phyloP scores from a whole-genome alignment of 1,140 invertebrate species.

The Pachyrhynchus sulphureomaculatus region DNA sequence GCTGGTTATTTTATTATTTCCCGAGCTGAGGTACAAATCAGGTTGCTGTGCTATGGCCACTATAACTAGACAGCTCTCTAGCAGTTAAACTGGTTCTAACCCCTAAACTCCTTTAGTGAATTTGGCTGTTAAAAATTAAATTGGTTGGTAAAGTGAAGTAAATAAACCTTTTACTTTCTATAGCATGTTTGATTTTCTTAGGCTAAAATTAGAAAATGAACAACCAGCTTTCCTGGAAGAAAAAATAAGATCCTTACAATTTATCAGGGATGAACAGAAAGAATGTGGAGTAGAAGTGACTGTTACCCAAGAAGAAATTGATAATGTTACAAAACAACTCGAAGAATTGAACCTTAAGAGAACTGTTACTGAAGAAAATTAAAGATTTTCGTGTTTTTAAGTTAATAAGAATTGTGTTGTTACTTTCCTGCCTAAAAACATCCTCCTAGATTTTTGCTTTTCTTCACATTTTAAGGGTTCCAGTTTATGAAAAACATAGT shows the following conservation, averaged over 20 bases:
- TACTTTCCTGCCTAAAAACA: neutral
- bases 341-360: slow-evolving; percentile 50
- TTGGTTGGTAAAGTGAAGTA: too few relatives aligned
- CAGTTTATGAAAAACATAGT: too few relatives aligned
- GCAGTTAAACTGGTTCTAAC: too few relatives aligned
- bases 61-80: too few relatives aligned
- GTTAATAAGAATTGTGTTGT: neutral
- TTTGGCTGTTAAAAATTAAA: too few relatives aligned
- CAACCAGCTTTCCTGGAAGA: slow-evolving; percentile 67
- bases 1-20: too few relatives aligned
- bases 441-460: neutral
- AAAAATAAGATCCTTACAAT: slow-evolving; percentile 63
- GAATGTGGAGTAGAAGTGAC: slow-evolving; percentile 63
- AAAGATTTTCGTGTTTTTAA: neutral
- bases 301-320: slow-evolving; percentile 66
- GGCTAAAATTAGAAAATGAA: slow-evolving; percentile 58
- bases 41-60: too few relatives aligned
- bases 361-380: slow-evolving; percentile 28
- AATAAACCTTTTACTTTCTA: too few relatives aligned
- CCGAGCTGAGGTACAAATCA: too few relatives aligned
- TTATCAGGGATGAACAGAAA: slow-evolving; percentile 71
- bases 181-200: slow-evolving; percentile 7
- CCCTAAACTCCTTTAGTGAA: too few relatives aligned
- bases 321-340: slow-evolving; percentile 57
- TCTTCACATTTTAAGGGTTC: too few relatives aligned